These are phyloP conservation scores for Rhimphoctona megacephalus DNA, from an alignment of 2,888 invertebrate genomes.

Conservation along the genomic window DNA sequence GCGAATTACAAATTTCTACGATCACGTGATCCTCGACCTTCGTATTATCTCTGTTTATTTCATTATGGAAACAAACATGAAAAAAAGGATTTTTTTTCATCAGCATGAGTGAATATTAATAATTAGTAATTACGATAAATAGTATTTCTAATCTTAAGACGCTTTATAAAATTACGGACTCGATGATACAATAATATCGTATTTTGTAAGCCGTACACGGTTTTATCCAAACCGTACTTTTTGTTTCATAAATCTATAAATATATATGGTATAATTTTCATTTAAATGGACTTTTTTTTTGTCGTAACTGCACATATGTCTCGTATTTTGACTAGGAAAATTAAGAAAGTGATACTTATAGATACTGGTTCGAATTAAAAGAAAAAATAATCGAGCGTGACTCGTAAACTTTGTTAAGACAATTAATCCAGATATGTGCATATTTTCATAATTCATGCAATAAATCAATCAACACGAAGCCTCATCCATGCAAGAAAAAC, in stretches of 20 bases:
- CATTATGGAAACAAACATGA: background rate
- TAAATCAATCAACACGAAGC: background rate
- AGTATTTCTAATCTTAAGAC: background rate
- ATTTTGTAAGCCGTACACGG: background rate
- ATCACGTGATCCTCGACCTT: background rate
- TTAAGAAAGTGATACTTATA: background rate
- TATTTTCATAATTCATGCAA: background rate
- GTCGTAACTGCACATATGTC: slow-evolving; percentile 19
- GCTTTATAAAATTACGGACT: background rate
- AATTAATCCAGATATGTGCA: background rate
- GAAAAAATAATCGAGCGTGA: background rate
- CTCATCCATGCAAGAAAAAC: background rate
- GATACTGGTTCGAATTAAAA: background rate
- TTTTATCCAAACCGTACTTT: slow-evolving; percentile 14
- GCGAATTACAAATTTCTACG: slow-evolving; percentile 13
- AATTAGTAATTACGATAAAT: background rate
- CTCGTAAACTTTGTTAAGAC: background rate
- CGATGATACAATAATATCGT: background rate
- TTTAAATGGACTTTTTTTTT: background rate
- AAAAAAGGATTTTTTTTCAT: background rate
- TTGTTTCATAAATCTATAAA: background rate
- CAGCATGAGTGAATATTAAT: background rate
- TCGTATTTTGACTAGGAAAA: slow-evolving; percentile 11
- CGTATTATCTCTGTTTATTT: slow-evolving; percentile 1
- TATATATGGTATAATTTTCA: background rate